These are phyloP conservation scores for Conomelus anceps DNA, from an alignment of 2,888 invertebrate genomes.

Conservation along the genomic window DNA sequence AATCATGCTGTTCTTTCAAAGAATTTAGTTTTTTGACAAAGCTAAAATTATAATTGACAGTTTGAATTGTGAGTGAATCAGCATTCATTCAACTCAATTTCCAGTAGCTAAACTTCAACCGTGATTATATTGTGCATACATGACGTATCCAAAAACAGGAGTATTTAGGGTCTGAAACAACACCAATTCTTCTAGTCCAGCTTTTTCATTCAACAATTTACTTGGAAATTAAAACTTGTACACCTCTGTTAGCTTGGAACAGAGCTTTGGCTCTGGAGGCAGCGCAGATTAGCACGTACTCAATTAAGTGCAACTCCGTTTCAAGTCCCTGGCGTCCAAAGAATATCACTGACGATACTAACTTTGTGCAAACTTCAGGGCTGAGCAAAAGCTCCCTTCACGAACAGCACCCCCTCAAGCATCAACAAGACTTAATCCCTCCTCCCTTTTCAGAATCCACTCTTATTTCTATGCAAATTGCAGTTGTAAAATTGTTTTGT, in stretches of 20 bases:
- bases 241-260: background rate
- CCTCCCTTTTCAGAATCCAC: background rate
- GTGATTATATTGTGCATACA: too few relatives aligned
- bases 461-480: slow-evolving; percentile 11
- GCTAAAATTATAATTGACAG: too few relatives aligned
- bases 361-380: background rate
- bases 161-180: background rate
- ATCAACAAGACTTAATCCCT: background rate
- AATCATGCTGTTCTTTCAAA: too few relatives aligned
- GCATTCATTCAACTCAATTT: too few relatives aligned
- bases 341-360: background rate
- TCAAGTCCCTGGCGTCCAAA: background rate
- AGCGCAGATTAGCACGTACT: background rate
- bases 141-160: too few relatives aligned
- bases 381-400: background rate
- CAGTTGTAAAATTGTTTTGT: slow-evolving; percentile 8
- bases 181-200: background rate
- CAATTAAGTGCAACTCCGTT: background rate
- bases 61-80: too few relatives aligned
- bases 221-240: background rate
- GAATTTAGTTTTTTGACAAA: too few relatives aligned
- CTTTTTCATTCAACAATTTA: background rate
- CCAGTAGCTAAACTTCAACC: too few relatives aligned
- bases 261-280: background rate
- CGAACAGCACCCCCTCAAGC: background rate